Evolutionary conservation across 2,113 vertebrate genomes (phyloP).

Genomic region (Hydrochoerus hydrochaeris): DNA sequence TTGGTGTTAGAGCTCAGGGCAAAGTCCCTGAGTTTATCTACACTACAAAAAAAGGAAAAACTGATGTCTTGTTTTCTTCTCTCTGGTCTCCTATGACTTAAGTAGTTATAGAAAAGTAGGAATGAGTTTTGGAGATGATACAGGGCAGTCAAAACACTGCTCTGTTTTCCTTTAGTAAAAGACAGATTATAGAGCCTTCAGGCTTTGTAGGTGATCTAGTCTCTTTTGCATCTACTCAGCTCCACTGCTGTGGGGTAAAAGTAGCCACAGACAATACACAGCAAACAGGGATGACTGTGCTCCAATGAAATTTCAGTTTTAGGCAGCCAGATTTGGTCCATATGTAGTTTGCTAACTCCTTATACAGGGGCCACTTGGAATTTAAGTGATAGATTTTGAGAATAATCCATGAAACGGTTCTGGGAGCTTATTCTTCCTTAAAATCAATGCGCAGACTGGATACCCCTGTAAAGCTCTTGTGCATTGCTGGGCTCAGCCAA

Average conservation of each 20-base stretch:
- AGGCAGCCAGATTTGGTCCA: not conserved
- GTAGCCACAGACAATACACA: not conserved
- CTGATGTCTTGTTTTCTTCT: not conserved
- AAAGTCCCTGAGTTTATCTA: not conserved
- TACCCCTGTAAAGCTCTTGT: conserved; percentile 10
- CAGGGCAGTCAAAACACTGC: not conserved
- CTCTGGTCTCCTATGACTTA: not conserved
- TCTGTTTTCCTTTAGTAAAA: not conserved
- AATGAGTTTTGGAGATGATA: not conserved
- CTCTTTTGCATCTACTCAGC: not conserved
- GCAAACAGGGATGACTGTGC: not conserved
- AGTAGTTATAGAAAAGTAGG: not conserved
- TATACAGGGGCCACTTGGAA: not conserved
- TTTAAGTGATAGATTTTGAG: conserved; percentile 43
- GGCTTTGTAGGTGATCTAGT: not conserved
- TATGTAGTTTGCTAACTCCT: not conserved
- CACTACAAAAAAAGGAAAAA: not conserved
- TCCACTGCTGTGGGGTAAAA: not conserved
- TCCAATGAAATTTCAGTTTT: not conserved
- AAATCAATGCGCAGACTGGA: not conserved
- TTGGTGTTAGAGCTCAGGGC: not conserved
- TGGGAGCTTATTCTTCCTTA: conserved; percentile 55
- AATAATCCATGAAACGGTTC: conserved; percentile 40
- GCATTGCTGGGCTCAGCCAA: conserved; percentile 1
- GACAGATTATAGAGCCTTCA: not conserved